Evolutionary conservation across 2,888 invertebrate species (phyloP).

Genomic region (Cataglyphis altisquamis): DNA sequence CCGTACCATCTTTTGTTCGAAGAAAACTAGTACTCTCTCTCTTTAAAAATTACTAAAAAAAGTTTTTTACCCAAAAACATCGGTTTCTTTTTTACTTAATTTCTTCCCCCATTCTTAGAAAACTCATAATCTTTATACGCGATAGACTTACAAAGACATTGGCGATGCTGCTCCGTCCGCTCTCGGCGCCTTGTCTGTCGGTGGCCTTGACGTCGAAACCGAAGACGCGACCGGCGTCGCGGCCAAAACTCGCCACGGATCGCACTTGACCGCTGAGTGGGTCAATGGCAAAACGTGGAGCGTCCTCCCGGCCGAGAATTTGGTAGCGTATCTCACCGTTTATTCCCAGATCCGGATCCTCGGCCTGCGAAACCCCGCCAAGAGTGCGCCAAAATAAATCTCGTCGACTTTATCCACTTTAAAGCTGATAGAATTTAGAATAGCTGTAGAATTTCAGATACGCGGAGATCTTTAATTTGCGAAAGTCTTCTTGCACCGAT

Average conservation of each 20-base stretch:
- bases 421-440: conserved; percentile 19
- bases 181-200: conserved; percentile 92
- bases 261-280: conserved; percentile 92
- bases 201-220: conserved; percentile 96
- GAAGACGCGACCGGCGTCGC: conserved; percentile 92
- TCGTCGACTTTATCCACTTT: conserved; percentile 19
- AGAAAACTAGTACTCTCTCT: too few species aligned
- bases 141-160: conserved; percentile 94
- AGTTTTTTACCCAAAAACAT: too few species aligned
- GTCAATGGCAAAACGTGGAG: conserved; percentile 92
- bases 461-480: not conserved
- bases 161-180: conserved; percentile 93
- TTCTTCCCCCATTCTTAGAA: too few species aligned
- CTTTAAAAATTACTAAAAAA: too few species aligned
- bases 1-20: too few species aligned
- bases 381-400: conserved; percentile 17
- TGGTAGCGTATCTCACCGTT: conserved; percentile 94
- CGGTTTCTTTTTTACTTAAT: too few species aligned
- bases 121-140: not conserved
- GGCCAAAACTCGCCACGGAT: conserved; percentile 90
- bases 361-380: conserved; percentile 87
- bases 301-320: conserved; percentile 91
- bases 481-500: not conserved
- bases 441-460: not conserved
- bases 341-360: conserved; percentile 91